Percentiles rank a stretch among this genome's conserved stretches.
These are phyloP conservation scores for Dasysyrphus tricinctus DNA, from an alignment of 2,888 invertebrate genomes.

Conservation along the genomic window DNA sequence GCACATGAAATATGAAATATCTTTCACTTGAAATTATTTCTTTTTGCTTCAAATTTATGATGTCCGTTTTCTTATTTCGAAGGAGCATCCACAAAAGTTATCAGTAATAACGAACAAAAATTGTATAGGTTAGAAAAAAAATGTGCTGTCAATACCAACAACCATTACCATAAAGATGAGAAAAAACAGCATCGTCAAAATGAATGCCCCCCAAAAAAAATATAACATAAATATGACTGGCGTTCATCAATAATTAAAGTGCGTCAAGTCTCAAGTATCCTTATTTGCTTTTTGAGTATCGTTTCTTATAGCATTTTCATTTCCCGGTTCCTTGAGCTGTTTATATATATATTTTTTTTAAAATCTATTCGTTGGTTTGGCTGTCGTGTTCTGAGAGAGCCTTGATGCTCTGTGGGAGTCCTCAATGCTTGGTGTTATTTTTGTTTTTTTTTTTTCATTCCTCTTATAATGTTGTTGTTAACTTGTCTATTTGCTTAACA, in stretches of 20 bases:
- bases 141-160: slow-evolving; percentile 13
- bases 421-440: background rate
- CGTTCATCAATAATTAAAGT: slow-evolving; percentile 74
- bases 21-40: background rate
- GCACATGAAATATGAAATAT: too few relatives aligned
- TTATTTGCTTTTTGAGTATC: slow-evolving; percentile 67
- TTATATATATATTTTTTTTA: background rate
- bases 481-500: slow-evolving; percentile 74
- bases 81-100: background rate
- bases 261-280: slow-evolving; percentile 68
- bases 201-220: slow-evolving; percentile 23
- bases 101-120: background rate
- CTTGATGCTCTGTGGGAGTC: slow-evolving; percentile 8
- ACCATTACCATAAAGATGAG: background rate
- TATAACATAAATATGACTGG: slow-evolving; percentile 51
- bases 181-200: slow-evolving; percentile 18
- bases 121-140: background rate
- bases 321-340: slow-evolving; percentile 37
- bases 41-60: background rate
- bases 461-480: slow-evolving; percentile 68
- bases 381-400: background rate
- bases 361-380: background rate
- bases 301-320: slow-evolving; percentile 59
- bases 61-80: background rate
- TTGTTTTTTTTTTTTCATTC: slow-evolving; percentile 23